Base-by-base conservation (phyloP, 2,888 invertebrate species). In the Lypha dubia region DNA sequence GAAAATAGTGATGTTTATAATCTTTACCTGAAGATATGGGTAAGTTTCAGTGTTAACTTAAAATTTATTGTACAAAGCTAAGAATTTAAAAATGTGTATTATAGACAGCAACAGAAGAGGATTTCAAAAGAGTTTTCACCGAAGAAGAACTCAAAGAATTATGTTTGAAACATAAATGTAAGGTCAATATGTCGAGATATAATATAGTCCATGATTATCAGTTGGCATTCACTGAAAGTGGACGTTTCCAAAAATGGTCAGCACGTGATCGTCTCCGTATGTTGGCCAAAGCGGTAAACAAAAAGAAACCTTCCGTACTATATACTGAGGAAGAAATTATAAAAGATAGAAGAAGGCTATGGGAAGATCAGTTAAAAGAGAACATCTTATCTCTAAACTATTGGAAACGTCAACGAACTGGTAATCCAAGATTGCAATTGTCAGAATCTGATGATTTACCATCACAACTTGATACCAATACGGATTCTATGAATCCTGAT, bases 121-220 rank as follows among this genome's bases (percentile, higher is more conserved):
- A 82, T 44, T 58, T 82, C 4, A 28, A 82, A 63, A 62, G 70
- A 46, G 70, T 63, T n/a, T 70, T 82, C 4, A 70, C 70, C 0
- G 49, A 76, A 4, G 17, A 41, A 13, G 81, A 82, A 41, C 70
- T 76, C 0, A 76, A 70, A 32, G 28, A 76, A 24, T 63, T 82
- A 13, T 82, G 81, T 17, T 49, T 76, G 9, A 82, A 63, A 65
- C 81, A 82, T 17, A 75, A 76, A 49, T 76, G 63, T 17, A 38
- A 22, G 11, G 81, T 82, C 4, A 56, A 82, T 41, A 76, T 82
- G 44, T 76, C 63, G 63, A 24, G 53, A n/a, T 82, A 56, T 56
- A 82, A 82, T 65, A 28, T 76, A n/a, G 81, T 60, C 7, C 20
- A 76, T 58, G 81, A 82, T 8, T 82, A 82, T 71, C 68, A 70